A percentile compares a stretch with the other conserved stretches of the same genome.
phyloP scores from a whole-genome alignment of 2,797 vertebrate species.

The Crax fasciolata region DNA sequence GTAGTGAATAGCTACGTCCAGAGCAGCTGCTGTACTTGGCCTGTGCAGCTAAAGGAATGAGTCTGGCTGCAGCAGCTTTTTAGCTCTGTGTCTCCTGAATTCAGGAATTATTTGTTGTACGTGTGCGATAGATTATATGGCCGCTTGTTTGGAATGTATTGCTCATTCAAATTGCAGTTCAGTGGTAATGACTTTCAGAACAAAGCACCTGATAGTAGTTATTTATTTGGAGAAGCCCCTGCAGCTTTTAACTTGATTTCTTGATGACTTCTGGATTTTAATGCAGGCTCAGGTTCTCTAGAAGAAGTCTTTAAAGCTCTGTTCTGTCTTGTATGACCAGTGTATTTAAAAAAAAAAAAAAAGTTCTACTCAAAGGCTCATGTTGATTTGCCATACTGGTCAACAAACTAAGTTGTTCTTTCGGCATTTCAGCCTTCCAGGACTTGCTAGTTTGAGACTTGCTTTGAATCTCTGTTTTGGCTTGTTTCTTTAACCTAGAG shows the following conservation, averaged over 20 bases:
- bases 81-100: fast-evolving
- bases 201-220: not conserved
- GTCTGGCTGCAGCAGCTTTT: not conserved
- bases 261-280: not conserved
- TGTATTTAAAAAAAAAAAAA: not conserved
- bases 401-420: not conserved
- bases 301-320: not conserved
- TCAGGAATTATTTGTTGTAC: not conserved
- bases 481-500: not conserved
- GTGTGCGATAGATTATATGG: not conserved
- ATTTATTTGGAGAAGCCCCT: not conserved
- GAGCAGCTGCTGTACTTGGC: not conserved
- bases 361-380: not conserved
- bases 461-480: not conserved
- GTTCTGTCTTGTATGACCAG: fast-evolving
- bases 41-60: not conserved
- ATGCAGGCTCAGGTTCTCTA: not conserved
- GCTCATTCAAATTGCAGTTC: not conserved
- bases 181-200: not conserved
- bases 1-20: not conserved
- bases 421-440: not conserved
- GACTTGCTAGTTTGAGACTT: not conserved
- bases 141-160: not conserved
- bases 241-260: not conserved
- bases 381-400: not conserved